Base-by-base conservation (phyloP, 2,113 vertebrate genomes). In the Trichomycterus rosablanca region DNA sequence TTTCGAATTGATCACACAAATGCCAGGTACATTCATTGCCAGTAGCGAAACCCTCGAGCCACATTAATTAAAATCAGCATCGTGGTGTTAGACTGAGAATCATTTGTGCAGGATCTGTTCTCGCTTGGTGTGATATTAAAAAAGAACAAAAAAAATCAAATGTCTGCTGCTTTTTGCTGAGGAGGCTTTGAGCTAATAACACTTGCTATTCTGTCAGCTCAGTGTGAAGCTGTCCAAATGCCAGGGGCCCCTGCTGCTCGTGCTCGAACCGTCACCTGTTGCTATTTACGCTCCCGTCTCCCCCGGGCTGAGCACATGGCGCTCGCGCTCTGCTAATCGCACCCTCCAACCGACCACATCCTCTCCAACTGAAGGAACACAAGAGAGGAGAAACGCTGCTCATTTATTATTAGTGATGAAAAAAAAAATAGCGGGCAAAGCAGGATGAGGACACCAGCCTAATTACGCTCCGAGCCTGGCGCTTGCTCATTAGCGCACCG, bases 401-500 rank as follows among this genome's bases (percentile, higher is more conserved):
- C 30, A 7, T 65, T 48, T 56, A 48, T 65, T 56, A 55, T 15
- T 40, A 19, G 50, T n/a, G 18, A 45, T 39, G 56, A 28, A 49
- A 45, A 54, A 54, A 15, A 14, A n/a, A n/a, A n/a, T n/a, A n/a
- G n/a, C n/a, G n/a, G n/a, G n/a, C 8, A 2, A 35, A 42, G 60
- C 18, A 30, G 35, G 43, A 40, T 14, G 12, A 54, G 61, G 34
- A 46, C 18, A 19, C n/a, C 2, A 26, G 45, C 70, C 67, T 75
- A 79, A 87, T 86, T 86, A 84, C 75, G 78, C 81, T 79, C 77
- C 67, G 79, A 83, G 79, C 81, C 80, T 81, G 73, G 78, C 78
- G 76, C 73, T 72, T 78, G 81, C 81, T 85, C 81, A 83, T 87
- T 85, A 85, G 81, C 76, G 76, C 73, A 78, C 75, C 77, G 80